These are phyloP conservation scores for Drosophila tani DNA, from an alignment of 1,140 invertebrate genomes.

Conservation along the genomic window DNA sequence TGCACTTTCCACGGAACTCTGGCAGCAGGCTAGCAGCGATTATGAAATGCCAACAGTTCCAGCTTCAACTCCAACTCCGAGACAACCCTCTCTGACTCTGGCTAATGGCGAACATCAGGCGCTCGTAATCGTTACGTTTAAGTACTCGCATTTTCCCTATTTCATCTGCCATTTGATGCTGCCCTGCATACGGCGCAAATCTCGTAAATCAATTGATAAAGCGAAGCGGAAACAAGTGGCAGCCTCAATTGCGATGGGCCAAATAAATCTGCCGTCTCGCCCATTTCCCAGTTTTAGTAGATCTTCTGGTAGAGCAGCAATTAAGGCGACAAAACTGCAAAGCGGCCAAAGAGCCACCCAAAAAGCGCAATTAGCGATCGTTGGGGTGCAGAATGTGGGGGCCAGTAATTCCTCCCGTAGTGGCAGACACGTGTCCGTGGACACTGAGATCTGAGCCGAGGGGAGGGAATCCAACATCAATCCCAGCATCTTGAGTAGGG, in stretches of 20 bases:
- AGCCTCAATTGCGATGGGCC: constrained; percentile 71
- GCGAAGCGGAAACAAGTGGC: constrained; percentile 83
- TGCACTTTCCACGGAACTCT: constrained; percentile 81
- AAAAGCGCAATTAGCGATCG: constrained; percentile 73
- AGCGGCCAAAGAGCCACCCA: constrained; percentile 46
- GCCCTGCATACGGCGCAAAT: constrained; percentile 22
- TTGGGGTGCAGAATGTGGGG: constrained; percentile 6
- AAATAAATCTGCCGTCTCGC: constrained; percentile 71
- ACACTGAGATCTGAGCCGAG: constrained; percentile 43
- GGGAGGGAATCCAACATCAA: constrained; percentile 31
- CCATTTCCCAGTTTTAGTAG: constrained; percentile 59
- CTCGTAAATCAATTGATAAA: constrained; percentile 84
- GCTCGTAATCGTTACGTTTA: constrained; percentile 56
- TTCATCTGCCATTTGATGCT: constrained; percentile 36
- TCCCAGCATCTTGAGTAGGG: constrained; percentile 4
- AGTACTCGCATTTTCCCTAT: constrained; percentile 33
- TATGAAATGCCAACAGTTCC: constrained; percentile 68
- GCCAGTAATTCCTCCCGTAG: background rate
- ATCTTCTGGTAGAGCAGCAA: constrained; percentile 39
- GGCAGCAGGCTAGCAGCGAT: constrained; percentile 61
- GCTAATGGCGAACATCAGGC: constrained; percentile 75
- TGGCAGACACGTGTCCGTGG: constrained; percentile 56
- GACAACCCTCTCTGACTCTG: constrained; percentile 27
- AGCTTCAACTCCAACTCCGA: background rate
- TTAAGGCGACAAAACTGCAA: constrained; percentile 82